Evolutionary conservation across 1,140 invertebrate genomes (phyloP).

Genomic region (Drosophila obscura): DNA sequence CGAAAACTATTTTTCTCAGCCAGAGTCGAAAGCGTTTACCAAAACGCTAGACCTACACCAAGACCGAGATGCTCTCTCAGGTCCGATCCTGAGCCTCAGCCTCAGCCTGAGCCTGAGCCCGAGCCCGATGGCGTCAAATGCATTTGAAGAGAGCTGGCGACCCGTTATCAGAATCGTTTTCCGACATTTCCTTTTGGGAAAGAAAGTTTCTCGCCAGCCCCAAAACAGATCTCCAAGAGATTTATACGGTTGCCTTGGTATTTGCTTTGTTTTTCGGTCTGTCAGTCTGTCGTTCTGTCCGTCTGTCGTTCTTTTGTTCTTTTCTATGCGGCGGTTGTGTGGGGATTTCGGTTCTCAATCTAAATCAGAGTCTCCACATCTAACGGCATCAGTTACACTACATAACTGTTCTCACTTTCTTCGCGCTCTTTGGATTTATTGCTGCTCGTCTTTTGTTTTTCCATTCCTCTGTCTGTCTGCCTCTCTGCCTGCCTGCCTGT

Average conservation of each 20-base stretch:
- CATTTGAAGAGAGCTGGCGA: slow-evolving; percentile 7
- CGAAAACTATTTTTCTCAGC: slow-evolving; percentile 75
- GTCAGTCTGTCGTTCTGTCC: background rate
- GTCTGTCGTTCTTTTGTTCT: slow-evolving; percentile 33
- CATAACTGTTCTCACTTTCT: slow-evolving; percentile 83
- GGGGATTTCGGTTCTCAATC: slow-evolving; percentile 46
- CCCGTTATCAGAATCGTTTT: slow-evolving; percentile 56
- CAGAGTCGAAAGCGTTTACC: slow-evolving; percentile 20
- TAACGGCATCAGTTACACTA: slow-evolving; percentile 83
- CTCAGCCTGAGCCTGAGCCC: slow-evolving; percentile 21
- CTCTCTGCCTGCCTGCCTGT: background rate
- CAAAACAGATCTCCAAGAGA: slow-evolving; percentile 32
- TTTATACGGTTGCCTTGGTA: slow-evolving; percentile 27
- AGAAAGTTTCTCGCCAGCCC: slow-evolving; percentile 56
- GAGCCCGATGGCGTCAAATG: slow-evolving; percentile 66
- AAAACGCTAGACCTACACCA: background rate
- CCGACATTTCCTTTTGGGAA: slow-evolving; percentile 42
- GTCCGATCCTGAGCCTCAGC: slow-evolving; percentile 6
- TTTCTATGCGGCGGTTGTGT: slow-evolving; percentile 28
- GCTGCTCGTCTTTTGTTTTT: slow-evolving; percentile 36
- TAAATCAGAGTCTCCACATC: slow-evolving; percentile 34
- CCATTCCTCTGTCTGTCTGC: slow-evolving; percentile 20
- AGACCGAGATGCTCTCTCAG: slow-evolving; percentile 35
- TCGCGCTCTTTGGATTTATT: slow-evolving; percentile 65
- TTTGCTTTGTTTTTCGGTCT: slow-evolving; percentile 12